Evolutionary conservation across 2,797 vertebrate species (phyloP).

Genomic region (Chelon auratus): DNA sequence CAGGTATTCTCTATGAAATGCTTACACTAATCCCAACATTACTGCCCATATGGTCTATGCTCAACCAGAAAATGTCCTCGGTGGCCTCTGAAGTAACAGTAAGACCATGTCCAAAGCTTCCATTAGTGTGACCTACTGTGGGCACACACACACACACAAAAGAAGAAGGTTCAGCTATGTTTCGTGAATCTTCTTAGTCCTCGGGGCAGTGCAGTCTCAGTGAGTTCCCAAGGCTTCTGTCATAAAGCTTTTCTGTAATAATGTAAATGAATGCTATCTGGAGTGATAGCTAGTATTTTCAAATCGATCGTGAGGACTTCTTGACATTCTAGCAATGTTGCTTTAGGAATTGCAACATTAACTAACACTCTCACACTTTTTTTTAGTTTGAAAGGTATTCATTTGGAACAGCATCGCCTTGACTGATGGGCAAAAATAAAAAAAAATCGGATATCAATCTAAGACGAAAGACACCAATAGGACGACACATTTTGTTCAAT

Average conservation of each 20-base stretch:
- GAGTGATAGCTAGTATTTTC: neutral
- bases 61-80: slow-evolving; percentile 37
- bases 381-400: neutral
- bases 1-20: slow-evolving; percentile 27
- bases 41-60: slow-evolving; percentile 9
- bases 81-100: slow-evolving; percentile 35
- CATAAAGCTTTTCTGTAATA: neutral
- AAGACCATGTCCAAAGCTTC: slow-evolving; percentile 39
- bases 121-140: slow-evolving; percentile 18
- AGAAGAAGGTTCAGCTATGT: slow-evolving; percentile 8
- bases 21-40: slow-evolving; percentile 44
- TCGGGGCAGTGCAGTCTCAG: neutral
- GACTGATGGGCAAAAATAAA: neutral
- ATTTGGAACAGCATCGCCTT: neutral
- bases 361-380: neutral
- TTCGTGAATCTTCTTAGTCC: slow-evolving; percentile 27
- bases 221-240: neutral
- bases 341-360: neutral
- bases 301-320: neutral
- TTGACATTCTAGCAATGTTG: neutral
- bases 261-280: neutral
- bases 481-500: neutral
- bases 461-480: neutral
- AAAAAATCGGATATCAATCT: neutral
- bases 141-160: neutral